A percentile compares a stretch with the other conserved stretches of the same genome.
These are phyloP conservation scores for Ylistrum balloti DNA, from an alignment of 1,140 invertebrate species.

Conservation along the genomic window DNA sequence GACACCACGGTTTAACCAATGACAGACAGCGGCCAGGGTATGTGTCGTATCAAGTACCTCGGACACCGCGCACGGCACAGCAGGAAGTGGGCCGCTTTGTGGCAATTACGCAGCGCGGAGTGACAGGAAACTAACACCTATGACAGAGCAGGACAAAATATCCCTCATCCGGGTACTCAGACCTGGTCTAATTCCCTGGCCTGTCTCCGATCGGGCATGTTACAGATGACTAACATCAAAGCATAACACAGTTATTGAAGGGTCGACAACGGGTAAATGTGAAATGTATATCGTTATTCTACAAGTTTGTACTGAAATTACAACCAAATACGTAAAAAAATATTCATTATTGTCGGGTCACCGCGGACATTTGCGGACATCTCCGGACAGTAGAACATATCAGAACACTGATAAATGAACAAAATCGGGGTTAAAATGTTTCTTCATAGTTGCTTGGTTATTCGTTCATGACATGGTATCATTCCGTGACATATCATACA, in stretches of 20 bases:
- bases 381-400: no score
- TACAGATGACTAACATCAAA: neutral
- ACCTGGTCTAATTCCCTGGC: neutral
- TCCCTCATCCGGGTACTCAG: constrained; percentile 21
- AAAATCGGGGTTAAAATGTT: no score
- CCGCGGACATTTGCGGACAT: no score
- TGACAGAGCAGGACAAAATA: neutral
- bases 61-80: neutral
- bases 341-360: no score
- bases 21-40: neutral
- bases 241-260: neutral
- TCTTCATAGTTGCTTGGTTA: no score
- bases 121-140: constrained; percentile 33
- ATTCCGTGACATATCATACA: no score
- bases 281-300: neutral
- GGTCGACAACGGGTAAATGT: neutral
- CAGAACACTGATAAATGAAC: no score
- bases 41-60: neutral
- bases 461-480: no score
- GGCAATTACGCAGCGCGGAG: neutral
- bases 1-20: neutral
- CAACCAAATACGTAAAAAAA: no score
- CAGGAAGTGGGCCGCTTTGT: neutral
- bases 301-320: neutral
- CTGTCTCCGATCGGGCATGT: neutral